These are phyloP conservation scores for Apoderus coryli DNA, from an alignment of 2,888 invertebrate species.

Conservation along the genomic window DNA sequence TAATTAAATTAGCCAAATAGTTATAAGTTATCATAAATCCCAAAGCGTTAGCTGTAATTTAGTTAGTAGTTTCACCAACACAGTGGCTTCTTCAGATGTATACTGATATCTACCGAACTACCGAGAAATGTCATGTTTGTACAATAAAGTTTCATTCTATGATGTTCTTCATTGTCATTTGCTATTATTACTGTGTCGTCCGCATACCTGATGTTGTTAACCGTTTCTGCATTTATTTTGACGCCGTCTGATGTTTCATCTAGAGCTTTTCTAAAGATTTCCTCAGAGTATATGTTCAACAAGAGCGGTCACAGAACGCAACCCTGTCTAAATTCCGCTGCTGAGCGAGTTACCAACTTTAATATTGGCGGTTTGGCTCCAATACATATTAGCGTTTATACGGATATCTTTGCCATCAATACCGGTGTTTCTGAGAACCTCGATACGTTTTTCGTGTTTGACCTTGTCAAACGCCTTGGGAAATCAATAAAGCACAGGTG, in stretches of 20 bases:
- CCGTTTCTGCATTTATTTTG: slow-evolving; percentile 1
- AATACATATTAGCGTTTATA: neutral
- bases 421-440: neutral
- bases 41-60: too few species aligned
- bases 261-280: neutral
- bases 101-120: too few species aligned
- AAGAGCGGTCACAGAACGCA: slow-evolving; percentile 1
- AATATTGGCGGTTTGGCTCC: neutral
- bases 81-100: too few species aligned
- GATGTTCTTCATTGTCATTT: neutral
- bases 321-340: neutral
- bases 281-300: neutral
- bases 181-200: slow-evolving; percentile 1
- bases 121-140: too few species aligned
- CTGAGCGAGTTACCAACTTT: too few species aligned
- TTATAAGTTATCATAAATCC: too few species aligned
- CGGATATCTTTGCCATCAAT: slow-evolving; percentile 1
- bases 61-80: too few species aligned
- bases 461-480: slow-evolving; percentile 1
- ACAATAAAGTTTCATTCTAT: too few species aligned
- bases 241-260: slow-evolving; percentile 1
- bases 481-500: neutral
- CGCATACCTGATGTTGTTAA: slow-evolving; percentile 2
- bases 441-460: slow-evolving; percentile 1
- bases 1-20: too few species aligned